Evolutionary conservation across 2,113 vertebrate genomes (phyloP), one percentile per base, ranked within the genome.

Genomic region (human): DNA sequence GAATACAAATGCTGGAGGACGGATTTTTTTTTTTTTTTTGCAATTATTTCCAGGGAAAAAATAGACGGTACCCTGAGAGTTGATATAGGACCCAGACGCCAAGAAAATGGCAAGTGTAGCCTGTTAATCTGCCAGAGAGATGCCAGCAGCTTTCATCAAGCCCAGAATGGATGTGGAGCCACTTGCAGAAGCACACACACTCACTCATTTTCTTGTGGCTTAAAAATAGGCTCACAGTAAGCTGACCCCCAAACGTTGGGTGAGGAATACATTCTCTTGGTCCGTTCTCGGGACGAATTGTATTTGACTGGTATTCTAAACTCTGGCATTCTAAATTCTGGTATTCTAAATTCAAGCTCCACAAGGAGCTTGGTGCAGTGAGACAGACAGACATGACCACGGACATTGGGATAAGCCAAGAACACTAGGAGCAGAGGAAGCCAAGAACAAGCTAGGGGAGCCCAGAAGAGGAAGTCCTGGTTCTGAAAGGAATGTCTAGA

Each of bases 101-200:
- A 94, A 94, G 78, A 96, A 86, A 94, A 81, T 88, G 91, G 96
- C 87, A 76, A 96, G 50, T 90, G 57, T n/a, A 90, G 52, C 84
- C 94, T 40, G 40, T 61, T 45, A 38, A 72, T 73, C 43, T 96
- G 90, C 43, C 80, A 86, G 73, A 80, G 93, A 93, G 86, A 95
- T 68, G 85, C 91, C 94, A 90, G 50, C 90, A 80, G 80, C 72
- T 89, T 96, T 72, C 55, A 48, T 75, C 79, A 84, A n/a, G 70
- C 79, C 57, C 43, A 73, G 92, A 75, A 40, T 52, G n/a, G 75
- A 84, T 38, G 35, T 25, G 18, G 30, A 82, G 87, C 50, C 90
- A 52, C 61, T 52, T 20, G 30, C 11, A 89, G 48, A 72, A 27
- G 20, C 35, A 55, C 17, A n/a, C 17, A 66, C 45, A 85, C 40